These are phyloP conservation scores for Agonopterix arenella DNA, from an alignment of 2,888 invertebrate species.

Conservation along the genomic window DNA sequence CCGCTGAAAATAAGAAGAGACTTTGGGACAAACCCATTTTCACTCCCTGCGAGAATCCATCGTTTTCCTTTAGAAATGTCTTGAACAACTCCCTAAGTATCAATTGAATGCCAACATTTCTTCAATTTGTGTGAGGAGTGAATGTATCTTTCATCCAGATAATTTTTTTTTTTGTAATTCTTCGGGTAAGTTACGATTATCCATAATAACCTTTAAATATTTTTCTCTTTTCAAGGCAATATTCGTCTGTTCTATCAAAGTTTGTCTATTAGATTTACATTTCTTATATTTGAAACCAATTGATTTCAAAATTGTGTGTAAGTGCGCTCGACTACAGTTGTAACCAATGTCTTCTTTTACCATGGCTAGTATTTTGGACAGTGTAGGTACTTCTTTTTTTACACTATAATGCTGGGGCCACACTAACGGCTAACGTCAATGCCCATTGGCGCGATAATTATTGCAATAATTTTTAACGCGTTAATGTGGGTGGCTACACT, in stretches of 20 bases:
- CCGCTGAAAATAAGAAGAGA: neutral
- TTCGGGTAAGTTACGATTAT: slow-evolving; percentile 9
- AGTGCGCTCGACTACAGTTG: too few species aligned
- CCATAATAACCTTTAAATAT: slow-evolving; percentile 2
- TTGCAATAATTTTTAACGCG: neutral
- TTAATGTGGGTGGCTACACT: neutral
- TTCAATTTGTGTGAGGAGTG: slow-evolving; percentile 16
- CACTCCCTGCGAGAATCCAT: slow-evolving; percentile 6
- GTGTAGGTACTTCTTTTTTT: too few species aligned
- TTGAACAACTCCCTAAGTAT: neutral
- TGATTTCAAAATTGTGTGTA: neutral
- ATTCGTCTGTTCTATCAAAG: slow-evolving; percentile 10
- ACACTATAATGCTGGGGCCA: neutral
- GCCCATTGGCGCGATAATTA: neutral
- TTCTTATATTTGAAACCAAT: slow-evolving; percentile 12
- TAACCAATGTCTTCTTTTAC: too few species aligned
- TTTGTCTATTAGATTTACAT: slow-evolving; percentile 6
- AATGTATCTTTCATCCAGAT: slow-evolving; percentile 25
- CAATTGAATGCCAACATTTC: slow-evolving; percentile 18
- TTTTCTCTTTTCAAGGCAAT: slow-evolving; percentile 8
- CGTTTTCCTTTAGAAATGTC: neutral
- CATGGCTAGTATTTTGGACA: too few species aligned
- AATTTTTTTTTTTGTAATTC: slow-evolving; percentile 15
- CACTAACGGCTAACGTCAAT: neutral
- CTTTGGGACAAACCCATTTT: slow-evolving; percentile 7